A percentile compares a stretch with the other conserved stretches of the same genome.
Evolutionary conservation across 2,888 invertebrate species (phyloP).

Genomic region (Eupeodes latifasciatus): DNA sequence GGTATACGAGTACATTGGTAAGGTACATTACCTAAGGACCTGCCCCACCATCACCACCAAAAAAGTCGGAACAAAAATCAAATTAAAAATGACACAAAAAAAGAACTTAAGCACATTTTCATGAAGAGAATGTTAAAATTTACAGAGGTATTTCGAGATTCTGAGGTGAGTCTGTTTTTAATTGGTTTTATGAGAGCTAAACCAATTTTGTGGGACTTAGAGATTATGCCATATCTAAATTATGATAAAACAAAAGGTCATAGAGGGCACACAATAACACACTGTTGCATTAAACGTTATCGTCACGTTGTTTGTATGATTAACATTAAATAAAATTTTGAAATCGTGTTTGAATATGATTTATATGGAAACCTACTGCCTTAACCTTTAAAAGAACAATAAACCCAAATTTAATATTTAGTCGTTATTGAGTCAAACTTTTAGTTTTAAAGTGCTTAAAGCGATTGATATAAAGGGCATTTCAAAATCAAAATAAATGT

Average conservation of each 20-base stretch:
- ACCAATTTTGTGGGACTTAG: slow-evolving; percentile 38
- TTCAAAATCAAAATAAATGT: no score
- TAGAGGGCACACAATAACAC: no score
- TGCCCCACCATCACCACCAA: not conserved
- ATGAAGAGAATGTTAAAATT: slow-evolving; percentile 64
- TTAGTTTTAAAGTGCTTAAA: no score
- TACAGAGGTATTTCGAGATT: slow-evolving; percentile 42
- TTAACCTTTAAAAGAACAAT: no score
- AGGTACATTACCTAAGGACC: not conserved
- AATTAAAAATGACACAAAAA: slow-evolving; percentile 2
- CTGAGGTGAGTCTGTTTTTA: slow-evolving; percentile 53
- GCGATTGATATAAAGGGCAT: no score
- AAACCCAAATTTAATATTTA: no score
- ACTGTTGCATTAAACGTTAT: not conserved
- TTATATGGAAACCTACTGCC: no score
- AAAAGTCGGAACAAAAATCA: slow-evolving; percentile 26
- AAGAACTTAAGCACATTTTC: slow-evolving; percentile 14
- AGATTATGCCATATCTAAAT: slow-evolving; percentile 49
- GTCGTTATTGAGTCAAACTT: no score
- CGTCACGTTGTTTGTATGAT: no score
- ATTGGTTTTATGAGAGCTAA: slow-evolving; percentile 56
- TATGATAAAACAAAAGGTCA: not conserved
- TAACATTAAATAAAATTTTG: no score
- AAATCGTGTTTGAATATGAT: no score
- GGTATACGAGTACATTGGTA: no score